Percentiles rank a stretch among this genome's conserved stretches.
Conservation (phyloP, 2,888 invertebrate species). For the Agonopterix arenella region DNA sequence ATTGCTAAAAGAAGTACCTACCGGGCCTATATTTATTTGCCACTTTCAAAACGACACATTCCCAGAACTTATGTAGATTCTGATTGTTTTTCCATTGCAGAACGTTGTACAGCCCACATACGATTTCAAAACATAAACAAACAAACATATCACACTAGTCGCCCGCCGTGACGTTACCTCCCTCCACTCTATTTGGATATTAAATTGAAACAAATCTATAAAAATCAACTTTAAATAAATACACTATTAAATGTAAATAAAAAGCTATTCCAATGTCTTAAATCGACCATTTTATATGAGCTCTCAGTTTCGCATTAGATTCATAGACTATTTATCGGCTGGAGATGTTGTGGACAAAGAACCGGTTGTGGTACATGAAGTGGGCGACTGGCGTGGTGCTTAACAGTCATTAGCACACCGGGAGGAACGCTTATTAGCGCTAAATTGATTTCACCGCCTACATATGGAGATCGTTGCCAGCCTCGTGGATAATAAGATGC, state of each 20-base stretch:
- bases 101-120: constrained; percentile 32
- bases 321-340: constrained; percentile 33
- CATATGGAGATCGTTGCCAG: constrained; percentile 9
- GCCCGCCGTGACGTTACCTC: constrained; percentile 33
- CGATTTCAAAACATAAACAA: constrained; percentile 32
- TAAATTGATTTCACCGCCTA: constrained; percentile 56
- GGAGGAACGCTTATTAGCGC: constrained; percentile 46
- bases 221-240: constrained; percentile 43
- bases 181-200: constrained; percentile 25
- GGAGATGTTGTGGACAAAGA: constrained; percentile 22
- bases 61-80: constrained; percentile 15
- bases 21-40: background rate
- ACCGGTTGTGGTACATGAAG: constrained; percentile 22
- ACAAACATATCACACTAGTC: constrained; percentile 29
- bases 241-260: constrained; percentile 45
- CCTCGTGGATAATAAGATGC: background rate
- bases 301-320: constrained; percentile 37
- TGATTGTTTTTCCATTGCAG: constrained; percentile 22
- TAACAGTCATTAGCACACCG: constrained; percentile 40
- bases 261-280: constrained; percentile 22
- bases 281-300: constrained; percentile 28
- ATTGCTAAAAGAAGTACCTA: too few species aligned
- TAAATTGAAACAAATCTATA: constrained; percentile 39
- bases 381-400: constrained; percentile 17
- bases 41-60: background rate